Evolutionary conservation across 2,113 vertebrate species (phyloP).

Genomic region (Rafetus swinhoei): DNA sequence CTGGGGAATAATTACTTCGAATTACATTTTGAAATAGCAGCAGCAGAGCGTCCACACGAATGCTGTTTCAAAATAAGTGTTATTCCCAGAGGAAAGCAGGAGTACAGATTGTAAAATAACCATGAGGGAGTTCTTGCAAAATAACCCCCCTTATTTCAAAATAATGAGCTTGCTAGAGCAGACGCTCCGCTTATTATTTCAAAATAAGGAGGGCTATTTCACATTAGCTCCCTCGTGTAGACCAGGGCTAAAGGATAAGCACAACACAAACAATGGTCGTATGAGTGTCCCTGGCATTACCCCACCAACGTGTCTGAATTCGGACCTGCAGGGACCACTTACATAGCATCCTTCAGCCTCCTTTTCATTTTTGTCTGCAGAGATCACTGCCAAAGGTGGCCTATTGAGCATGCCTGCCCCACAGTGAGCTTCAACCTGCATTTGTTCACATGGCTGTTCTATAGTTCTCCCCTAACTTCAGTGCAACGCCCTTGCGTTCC

Average conservation of each 20-base stretch:
- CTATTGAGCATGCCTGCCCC: background rate
- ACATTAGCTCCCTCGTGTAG: no score
- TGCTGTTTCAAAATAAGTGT: no score
- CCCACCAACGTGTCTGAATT: background rate
- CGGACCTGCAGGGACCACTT: background rate
- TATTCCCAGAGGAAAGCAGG: no score
- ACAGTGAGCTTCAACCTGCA: background rate
- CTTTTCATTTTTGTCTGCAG: background rate
- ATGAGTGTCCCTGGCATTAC: background rate
- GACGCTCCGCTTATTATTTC: no score
- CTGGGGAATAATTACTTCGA: no score
- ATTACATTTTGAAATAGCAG: no score
- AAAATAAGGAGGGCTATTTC: no score
- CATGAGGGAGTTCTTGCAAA: no score
- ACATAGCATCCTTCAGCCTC: background rate
- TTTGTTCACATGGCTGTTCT: background rate
- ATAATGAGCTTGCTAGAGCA: no score
- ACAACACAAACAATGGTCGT: background rate
- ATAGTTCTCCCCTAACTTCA: background rate
- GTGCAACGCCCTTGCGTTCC: background rate
- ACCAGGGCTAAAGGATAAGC: background rate
- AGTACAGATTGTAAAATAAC: no score
- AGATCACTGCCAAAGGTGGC: background rate
- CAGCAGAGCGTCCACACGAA: no score
- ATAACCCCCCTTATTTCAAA: no score